phyloP scores from a whole-genome alignment of 2,113 vertebrate species.

The Aspidoscelis tigris region DNA sequence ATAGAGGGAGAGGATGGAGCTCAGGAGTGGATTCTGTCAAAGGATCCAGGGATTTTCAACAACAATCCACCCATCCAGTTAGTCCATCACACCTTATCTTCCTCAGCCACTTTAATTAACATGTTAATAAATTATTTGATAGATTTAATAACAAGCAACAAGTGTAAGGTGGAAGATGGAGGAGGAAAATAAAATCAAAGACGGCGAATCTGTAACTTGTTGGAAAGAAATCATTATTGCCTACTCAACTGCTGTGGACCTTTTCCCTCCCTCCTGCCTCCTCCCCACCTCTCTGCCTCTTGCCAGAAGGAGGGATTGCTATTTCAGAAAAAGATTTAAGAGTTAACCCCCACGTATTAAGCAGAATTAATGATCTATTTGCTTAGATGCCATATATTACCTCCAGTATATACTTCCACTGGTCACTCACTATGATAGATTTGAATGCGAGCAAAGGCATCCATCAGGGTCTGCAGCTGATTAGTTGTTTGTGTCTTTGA shows the following conservation, averaged over 20 bases:
- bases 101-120: slow-evolving; percentile 80
- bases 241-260: slow-evolving; percentile 49
- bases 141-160: slow-evolving; percentile 77
- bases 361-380: slow-evolving; percentile 91
- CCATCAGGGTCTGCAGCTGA: slow-evolving; percentile 86
- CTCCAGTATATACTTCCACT: slow-evolving; percentile 84
- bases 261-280: slow-evolving; percentile 3
- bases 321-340: slow-evolving; percentile 76
- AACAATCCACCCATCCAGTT: slow-evolving; percentile 52
- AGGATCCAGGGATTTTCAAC: slow-evolving; percentile 43
- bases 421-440: slow-evolving; percentile 86
- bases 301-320: slow-evolving; percentile 45
- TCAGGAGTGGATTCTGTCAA: slow-evolving; percentile 53
- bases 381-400: slow-evolving; percentile 86
- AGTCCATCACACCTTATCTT: slow-evolving; percentile 67
- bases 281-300: slow-evolving; percentile 11
- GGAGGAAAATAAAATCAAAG: slow-evolving; percentile 66
- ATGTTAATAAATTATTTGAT: slow-evolving; percentile 79
- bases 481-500: slow-evolving; percentile 92
- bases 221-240: slow-evolving; percentile 58
- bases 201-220: slow-evolving; percentile 68
- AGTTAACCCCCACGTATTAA: slow-evolving; percentile 78
- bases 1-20: not conserved
- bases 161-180: slow-evolving; percentile 59
- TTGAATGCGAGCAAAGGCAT: slow-evolving; percentile 84